Conservation (phyloP, 2,113 vertebrate species). For the Pedetes capensis region DNA sequence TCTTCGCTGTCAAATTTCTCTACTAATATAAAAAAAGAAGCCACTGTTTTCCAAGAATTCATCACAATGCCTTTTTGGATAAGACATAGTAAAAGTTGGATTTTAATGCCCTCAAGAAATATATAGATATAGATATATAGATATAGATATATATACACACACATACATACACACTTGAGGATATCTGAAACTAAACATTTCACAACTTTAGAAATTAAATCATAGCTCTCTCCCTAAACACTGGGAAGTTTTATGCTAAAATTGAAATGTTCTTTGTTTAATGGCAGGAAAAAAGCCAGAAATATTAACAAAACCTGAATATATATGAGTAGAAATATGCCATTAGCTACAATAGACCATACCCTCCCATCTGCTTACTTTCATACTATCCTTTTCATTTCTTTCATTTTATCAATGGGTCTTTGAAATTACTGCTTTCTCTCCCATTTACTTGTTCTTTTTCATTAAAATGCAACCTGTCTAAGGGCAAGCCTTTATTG, state of each 20-base stretch:
- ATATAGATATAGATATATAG: too few species aligned
- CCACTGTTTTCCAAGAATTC: not conserved
- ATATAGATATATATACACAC: too few species aligned
- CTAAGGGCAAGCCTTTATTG: not conserved
- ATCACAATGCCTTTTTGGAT: not conserved
- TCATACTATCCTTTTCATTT: not conserved
- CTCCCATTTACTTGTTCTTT: not conserved
- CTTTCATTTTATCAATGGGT: not conserved
- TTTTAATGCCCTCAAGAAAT: slow-evolving; percentile 17
- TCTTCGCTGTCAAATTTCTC: slow-evolving; percentile 7
- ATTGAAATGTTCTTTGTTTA: not conserved
- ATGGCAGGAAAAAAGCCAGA: not conserved
- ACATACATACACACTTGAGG: not conserved
- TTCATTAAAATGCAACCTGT: not conserved
- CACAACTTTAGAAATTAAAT: not conserved
- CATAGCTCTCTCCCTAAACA: not conserved
- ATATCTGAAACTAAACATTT: not conserved
- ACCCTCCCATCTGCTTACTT: not conserved
- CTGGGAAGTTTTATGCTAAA: not conserved
- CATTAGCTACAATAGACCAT: not conserved
- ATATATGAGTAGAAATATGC: not conserved
- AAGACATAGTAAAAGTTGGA: slow-evolving; percentile 10
- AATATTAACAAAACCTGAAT: not conserved
- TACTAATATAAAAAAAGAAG: slow-evolving; percentile 20
- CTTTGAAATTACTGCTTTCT: not conserved